Evolutionary conservation across 2,797 vertebrate genomes (phyloP).

Genomic region (Fundulus diaphanus): DNA sequence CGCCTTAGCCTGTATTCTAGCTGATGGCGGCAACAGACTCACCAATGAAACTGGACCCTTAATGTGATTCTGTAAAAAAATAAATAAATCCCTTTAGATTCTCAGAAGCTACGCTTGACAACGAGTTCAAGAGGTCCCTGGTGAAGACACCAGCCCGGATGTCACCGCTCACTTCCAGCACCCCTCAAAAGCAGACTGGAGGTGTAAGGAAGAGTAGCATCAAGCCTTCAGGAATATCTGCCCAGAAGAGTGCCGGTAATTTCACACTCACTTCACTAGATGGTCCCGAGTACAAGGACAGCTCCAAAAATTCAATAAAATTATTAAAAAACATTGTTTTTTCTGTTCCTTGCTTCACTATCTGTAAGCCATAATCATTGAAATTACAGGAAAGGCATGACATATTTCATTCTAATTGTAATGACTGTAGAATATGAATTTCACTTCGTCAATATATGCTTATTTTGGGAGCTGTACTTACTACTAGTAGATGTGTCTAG

Average conservation of each 20-base stretch:
- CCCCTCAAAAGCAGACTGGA: slow-evolving; percentile 55
- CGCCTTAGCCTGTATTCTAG: neutral
- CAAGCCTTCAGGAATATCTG: slow-evolving; percentile 55
- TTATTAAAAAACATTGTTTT: no score
- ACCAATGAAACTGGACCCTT: neutral
- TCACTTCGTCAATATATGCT: no score
- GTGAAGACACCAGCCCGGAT: slow-evolving; percentile 90
- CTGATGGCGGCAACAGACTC: neutral
- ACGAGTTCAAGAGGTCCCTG: slow-evolving; percentile 88
- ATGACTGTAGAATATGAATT: no score
- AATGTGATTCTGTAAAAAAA: neutral
- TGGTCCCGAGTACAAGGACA: neutral
- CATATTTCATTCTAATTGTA: no score
- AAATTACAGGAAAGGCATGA: no score
- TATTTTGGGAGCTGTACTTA: no score
- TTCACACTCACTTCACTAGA: neutral
- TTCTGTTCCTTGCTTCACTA: no score
- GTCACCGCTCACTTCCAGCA: slow-evolving; percentile 77
- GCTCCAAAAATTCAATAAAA: no score
- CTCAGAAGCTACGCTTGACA: slow-evolving; percentile 87
- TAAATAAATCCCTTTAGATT: slow-evolving; percentile 85
- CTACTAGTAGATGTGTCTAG: no score
- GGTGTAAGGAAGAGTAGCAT: slow-evolving; percentile 40
- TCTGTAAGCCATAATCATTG: no score
- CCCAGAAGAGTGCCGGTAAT: slow-evolving; percentile 73